Evolutionary conservation across 2,797 vertebrate genomes (phyloP).

Genomic region (Lophotriccus pileatus): DNA sequence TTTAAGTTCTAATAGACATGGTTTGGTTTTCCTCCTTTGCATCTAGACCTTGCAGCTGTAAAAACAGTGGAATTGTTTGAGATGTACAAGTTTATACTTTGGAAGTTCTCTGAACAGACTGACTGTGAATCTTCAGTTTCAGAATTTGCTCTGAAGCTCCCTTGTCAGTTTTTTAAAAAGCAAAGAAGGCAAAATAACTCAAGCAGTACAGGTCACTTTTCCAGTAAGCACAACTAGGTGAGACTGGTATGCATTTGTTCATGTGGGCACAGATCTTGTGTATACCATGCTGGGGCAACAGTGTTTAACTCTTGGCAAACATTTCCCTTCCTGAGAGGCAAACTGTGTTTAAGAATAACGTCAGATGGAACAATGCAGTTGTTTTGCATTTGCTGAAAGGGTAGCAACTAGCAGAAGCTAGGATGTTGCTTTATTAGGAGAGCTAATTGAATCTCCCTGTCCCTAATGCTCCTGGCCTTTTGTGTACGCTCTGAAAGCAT

Average conservation of each 20-base stretch:
- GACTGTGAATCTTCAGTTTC: too few species aligned
- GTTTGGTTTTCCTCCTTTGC: neutral
- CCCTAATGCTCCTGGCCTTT: neutral
- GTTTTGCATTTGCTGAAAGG: neutral
- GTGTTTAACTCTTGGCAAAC: neutral
- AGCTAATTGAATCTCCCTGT: neutral
- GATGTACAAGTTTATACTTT: neutral
- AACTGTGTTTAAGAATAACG: neutral
- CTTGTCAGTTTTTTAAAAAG: too few species aligned
- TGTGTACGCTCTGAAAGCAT: neutral
- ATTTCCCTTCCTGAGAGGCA: neutral
- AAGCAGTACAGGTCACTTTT: neutral
- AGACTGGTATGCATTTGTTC: neutral
- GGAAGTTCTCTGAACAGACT: too few species aligned
- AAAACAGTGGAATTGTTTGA: neutral
- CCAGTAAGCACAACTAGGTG: neutral
- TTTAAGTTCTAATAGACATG: neutral
- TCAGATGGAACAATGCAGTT: neutral
- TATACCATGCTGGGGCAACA: neutral
- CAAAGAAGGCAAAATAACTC: accelerated
- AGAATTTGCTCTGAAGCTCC: too few species aligned
- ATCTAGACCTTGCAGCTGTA: neutral
- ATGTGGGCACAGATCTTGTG: neutral
- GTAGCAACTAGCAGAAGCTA: neutral
- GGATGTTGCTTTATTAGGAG: neutral